Percentiles rank a stretch among this genome's conserved stretches.
phyloP scores from a whole-genome alignment of 2,113 vertebrate species.

The Oxyruncus cristatus region DNA sequence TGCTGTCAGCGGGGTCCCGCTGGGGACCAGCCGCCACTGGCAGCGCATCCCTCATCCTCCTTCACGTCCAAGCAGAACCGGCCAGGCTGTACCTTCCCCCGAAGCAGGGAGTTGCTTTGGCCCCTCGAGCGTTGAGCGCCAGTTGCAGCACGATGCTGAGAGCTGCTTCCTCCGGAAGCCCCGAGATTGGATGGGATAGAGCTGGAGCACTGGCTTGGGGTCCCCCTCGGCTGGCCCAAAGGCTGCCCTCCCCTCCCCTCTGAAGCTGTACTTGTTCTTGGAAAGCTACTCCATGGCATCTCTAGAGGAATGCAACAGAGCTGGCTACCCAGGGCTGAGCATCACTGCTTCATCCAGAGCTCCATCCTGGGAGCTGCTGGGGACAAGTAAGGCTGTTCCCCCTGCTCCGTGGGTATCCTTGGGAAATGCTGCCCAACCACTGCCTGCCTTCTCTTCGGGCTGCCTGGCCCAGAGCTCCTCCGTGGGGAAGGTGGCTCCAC shows the following conservation, averaged over 20 bases:
- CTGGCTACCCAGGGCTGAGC: background rate
- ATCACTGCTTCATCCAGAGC: background rate
- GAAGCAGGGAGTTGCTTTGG: background rate
- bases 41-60: background rate
- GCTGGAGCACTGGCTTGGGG: background rate
- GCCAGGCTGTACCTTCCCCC: background rate
- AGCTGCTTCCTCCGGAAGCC: background rate
- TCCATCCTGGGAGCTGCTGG: background rate
- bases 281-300: background rate
- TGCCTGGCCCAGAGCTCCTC: background rate
- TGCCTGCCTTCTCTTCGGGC: background rate
- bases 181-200: background rate
- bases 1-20: background rate
- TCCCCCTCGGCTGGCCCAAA: background rate
- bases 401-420: background rate
- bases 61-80: background rate
- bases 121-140: background rate
- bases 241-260: background rate
- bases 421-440: background rate
- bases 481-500: background rate
- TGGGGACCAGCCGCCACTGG: background rate
- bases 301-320: background rate
- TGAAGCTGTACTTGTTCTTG: background rate
- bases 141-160: background rate
- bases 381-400: rapidly evolving